These are phyloP conservation scores for Stegastes partitus DNA, from an alignment of 2,113 vertebrate species.

Conservation along the genomic window DNA sequence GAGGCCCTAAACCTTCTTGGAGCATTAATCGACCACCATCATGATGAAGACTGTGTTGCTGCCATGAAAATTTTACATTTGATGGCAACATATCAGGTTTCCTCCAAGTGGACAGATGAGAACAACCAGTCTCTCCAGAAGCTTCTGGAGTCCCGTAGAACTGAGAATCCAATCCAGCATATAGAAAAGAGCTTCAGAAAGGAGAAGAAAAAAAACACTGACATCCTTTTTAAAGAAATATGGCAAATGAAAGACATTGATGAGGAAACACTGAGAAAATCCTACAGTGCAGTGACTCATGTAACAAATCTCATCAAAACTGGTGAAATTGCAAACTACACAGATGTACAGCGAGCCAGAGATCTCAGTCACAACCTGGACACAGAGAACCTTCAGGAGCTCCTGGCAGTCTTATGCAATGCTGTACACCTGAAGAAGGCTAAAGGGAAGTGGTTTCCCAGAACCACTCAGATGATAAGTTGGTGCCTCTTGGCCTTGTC, in stretches of 20 bases:
- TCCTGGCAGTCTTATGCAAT: conserved; percentile 37
- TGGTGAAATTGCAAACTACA: conserved; percentile 25
- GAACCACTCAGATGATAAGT: conserved; percentile 25
- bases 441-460: conserved; percentile 13
- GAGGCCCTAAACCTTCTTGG: conserved; percentile 1
- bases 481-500: conserved; percentile 45
- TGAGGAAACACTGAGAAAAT: conserved; percentile 40
- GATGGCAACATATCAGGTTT: conserved; percentile 33
- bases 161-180: neutral
- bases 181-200: neutral
- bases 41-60: neutral
- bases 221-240: conserved; percentile 22
- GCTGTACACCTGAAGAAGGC: conserved; percentile 1
- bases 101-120: conserved; percentile 20
- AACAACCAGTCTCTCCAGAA: neutral
- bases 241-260: conserved; percentile 28
- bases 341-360: conserved; percentile 1
- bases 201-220: neutral
- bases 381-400: neutral
- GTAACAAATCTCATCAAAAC: conserved; percentile 28
- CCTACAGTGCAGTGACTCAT: neutral
- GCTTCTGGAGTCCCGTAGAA: neutral
- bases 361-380: neutral
- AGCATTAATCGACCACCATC: conserved; percentile 25
- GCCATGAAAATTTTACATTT: conserved; percentile 52